Percentiles rank a stretch among this genome's conserved stretches.
These are phyloP conservation scores for Gari tellinella DNA, from an alignment of 2,888 invertebrate species.

Conservation along the genomic window DNA sequence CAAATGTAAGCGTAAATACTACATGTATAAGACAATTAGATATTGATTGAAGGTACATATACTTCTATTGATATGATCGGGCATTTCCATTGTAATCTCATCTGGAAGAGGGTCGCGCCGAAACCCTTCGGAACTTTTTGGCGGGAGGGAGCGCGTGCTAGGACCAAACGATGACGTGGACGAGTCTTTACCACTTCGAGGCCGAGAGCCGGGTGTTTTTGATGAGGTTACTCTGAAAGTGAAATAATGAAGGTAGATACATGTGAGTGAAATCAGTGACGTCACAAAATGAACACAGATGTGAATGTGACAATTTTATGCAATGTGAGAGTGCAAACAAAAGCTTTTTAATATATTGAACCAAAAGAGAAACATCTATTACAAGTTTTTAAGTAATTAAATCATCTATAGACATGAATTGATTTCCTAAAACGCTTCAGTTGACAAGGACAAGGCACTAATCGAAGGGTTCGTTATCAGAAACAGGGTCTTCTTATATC, in stretches of 20 bases:
- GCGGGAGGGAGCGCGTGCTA: conserved; percentile 16
- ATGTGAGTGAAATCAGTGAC: background rate
- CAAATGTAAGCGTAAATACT: no score
- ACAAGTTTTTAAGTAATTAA: no score
- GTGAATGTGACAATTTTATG: background rate
- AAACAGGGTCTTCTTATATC: no score
- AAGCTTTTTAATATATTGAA: no score
- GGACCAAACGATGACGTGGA: conserved; percentile 27
- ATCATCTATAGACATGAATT: no score
- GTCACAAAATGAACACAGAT: no score
- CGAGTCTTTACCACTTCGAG: conserved; percentile 57
- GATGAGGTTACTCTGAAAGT: conserved; percentile 1
- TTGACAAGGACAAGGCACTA: no score
- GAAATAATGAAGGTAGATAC: background rate
- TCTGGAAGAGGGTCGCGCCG: conserved; percentile 47
- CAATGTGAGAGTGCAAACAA: no score
- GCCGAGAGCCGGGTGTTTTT: conserved; percentile 43
- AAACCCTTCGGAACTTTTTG: conserved; percentile 31
- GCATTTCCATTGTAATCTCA: conserved; percentile 57
- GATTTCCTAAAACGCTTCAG: no score
- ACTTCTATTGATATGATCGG: conserved; percentile 60
- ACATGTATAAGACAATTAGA: no score
- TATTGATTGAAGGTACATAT: background rate
- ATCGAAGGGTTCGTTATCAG: no score
- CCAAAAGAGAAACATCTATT: no score